Percentiles rank a stretch among this genome's conserved stretches.
Evolutionary conservation across 2,113 vertebrate species (phyloP).

Genomic region (Oryzias woworae): DNA sequence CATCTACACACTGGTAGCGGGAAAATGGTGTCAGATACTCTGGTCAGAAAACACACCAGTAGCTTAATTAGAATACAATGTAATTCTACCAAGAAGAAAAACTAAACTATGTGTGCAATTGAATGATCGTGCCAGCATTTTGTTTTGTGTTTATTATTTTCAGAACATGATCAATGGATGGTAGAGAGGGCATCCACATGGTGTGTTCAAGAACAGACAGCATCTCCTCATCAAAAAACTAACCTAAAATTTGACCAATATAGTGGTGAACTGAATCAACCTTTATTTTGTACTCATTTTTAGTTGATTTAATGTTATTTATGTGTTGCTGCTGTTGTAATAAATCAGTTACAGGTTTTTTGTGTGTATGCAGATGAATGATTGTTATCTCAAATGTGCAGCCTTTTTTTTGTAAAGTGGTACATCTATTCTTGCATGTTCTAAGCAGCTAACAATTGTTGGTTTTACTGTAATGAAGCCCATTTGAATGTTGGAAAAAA

Average conservation of each 20-base stretch:
- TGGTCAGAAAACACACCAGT: slow-evolving; percentile 6
- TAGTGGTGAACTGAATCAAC: background rate
- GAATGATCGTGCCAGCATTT: background rate
- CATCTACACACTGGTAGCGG: slow-evolving; percentile 7
- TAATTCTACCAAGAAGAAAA: slow-evolving; percentile 3
- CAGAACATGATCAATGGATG: no score
- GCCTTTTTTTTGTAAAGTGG: no score
- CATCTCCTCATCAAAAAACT: slow-evolving; percentile 2
- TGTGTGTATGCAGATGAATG: no score
- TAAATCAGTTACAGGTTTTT: no score
- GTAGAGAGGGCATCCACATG: slow-evolving; percentile 1
- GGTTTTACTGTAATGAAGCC: no score
- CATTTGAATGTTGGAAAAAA: no score
- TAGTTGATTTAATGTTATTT: no score
- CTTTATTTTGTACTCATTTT: no score
- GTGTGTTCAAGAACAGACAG: slow-evolving; percentile 3
- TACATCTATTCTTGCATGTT: no score
- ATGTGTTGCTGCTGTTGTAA: no score
- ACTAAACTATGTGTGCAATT: slow-evolving; percentile 4
- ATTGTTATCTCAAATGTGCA: no score
- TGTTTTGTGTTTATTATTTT: slow-evolving; percentile 4
- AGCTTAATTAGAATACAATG: background rate
- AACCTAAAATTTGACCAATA: background rate
- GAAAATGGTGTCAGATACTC: slow-evolving; percentile 18
- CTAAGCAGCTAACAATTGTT: no score